phyloP scores from a whole-genome alignment of 2,113 vertebrate species.

The Callipepla squamata region DNA sequence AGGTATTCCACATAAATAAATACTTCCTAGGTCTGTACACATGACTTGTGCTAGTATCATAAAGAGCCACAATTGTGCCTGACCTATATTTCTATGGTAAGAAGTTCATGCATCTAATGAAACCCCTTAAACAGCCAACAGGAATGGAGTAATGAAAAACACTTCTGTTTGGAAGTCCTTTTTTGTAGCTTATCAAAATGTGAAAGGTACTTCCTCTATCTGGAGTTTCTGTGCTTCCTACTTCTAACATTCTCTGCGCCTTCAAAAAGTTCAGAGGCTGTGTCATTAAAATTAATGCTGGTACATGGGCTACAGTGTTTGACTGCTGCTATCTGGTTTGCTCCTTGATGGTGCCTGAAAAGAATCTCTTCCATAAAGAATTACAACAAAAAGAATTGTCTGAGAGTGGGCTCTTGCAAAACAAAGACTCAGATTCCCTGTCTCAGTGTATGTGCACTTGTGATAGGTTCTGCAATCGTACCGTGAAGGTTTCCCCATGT shows the following conservation, averaged over 20 bases:
- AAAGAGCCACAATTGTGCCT: conserved; percentile 36
- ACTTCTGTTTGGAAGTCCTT: background rate
- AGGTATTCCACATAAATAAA: conserved; percentile 57
- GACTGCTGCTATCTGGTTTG: background rate
- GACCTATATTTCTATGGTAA: conserved; percentile 29
- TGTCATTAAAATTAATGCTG: background rate
- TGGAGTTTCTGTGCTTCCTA: background rate
- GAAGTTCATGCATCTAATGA: conserved; percentile 24
- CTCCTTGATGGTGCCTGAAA: background rate
- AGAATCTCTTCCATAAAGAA: background rate
- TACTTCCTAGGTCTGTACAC: conserved; percentile 53
- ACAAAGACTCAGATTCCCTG: background rate
- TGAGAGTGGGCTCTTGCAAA: background rate
- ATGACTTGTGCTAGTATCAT: conserved; percentile 30
- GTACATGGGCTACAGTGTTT: background rate
- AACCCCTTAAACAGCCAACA: background rate
- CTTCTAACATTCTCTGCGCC: background rate
- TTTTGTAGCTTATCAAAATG: conserved; percentile 8
- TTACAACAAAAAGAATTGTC: background rate
- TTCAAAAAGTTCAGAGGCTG: background rate
- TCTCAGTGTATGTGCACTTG: rapidly evolving
- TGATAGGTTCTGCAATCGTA: background rate
- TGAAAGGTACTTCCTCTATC: background rate
- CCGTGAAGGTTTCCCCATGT: rapidly evolving
- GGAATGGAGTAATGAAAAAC: background rate